Conservation (phyloP, 1,140 invertebrate genomes). For the Venustaconcha ellipsiformis region DNA sequence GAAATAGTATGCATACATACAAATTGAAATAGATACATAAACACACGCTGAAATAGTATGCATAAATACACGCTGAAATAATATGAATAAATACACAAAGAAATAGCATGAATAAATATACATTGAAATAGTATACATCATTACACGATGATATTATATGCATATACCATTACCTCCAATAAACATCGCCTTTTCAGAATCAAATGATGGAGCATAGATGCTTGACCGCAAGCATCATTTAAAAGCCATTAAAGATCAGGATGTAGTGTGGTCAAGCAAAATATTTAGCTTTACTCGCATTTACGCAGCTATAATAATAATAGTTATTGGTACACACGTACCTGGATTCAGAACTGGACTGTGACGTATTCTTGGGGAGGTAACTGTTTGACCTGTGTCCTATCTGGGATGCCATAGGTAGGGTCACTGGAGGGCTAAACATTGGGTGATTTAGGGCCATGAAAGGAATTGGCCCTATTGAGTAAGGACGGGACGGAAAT, state of each 20-base stretch:
- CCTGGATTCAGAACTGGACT: slow-evolving; percentile 15
- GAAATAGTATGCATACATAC: too few relatives aligned
- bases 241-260: not conserved
- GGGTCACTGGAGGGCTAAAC: slow-evolving; percentile 23
- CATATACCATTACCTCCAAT: too few relatives aligned
- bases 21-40: too few relatives aligned
- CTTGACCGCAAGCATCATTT: not conserved
- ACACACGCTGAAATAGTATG: too few relatives aligned
- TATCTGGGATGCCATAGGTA: slow-evolving; percentile 30
- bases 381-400: slow-evolving; percentile 16
- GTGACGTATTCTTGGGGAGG: slow-evolving; percentile 8
- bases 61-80: too few relatives aligned
- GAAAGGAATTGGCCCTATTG: slow-evolving; percentile 26
- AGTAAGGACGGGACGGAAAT: slow-evolving; percentile 27
- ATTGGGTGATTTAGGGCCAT: slow-evolving; percentile 32
- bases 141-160: too few relatives aligned
- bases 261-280: not conserved
- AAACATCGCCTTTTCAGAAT: too few relatives aligned
- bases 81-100: too few relatives aligned
- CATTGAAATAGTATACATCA: too few relatives aligned
- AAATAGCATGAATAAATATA: too few relatives aligned
- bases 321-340: not conserved
- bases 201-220: too few relatives aligned
- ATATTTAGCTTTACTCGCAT: not conserved
- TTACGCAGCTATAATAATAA: not conserved